phyloP scores from a whole-genome alignment of 2,888 invertebrate species.

The Brachycybe producta region DNA sequence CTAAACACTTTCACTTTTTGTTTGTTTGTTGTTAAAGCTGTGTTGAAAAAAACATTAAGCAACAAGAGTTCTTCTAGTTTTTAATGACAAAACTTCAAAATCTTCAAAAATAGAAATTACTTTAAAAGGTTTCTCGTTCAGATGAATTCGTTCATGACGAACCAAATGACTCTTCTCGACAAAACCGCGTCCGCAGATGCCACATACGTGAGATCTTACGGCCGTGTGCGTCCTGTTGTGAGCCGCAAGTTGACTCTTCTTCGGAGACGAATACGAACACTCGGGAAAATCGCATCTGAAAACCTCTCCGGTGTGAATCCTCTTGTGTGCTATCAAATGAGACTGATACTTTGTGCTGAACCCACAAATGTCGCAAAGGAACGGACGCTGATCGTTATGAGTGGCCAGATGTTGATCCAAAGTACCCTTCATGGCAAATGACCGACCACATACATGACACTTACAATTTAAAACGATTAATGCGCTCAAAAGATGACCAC shows the following conservation, averaged over 20 bases:
- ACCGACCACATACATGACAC: conserved; percentile 45
- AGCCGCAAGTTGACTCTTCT: conserved; percentile 49
- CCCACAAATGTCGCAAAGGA: conserved; percentile 51
- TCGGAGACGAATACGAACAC: conserved; percentile 50
- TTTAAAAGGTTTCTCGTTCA: conserved; percentile 49
- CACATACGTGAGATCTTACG: conserved; percentile 43
- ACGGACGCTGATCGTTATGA: conserved; percentile 43
- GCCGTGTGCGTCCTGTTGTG: conserved; percentile 50
- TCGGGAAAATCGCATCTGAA: conserved; percentile 47
- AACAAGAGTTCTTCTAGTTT: no score
- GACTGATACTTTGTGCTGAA: conserved; percentile 53
- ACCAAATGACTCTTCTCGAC: conserved; percentile 53
- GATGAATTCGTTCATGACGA: conserved; percentile 51
- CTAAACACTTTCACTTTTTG: no score
- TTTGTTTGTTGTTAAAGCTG: no score
- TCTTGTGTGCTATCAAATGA: conserved; percentile 49
- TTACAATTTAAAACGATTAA: no score
- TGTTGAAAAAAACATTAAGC: no score
- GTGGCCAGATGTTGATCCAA: conserved; percentile 45
- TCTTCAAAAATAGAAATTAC: conserved; percentile 16
- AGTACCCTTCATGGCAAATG: conserved; percentile 46
- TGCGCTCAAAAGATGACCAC: background rate
- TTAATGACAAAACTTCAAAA: no score
- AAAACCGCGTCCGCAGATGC: conserved; percentile 47
- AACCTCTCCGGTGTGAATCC: conserved; percentile 49